phyloP scores from a whole-genome alignment of 2,113 vertebrate genomes.

The Labrus mixtus region DNA sequence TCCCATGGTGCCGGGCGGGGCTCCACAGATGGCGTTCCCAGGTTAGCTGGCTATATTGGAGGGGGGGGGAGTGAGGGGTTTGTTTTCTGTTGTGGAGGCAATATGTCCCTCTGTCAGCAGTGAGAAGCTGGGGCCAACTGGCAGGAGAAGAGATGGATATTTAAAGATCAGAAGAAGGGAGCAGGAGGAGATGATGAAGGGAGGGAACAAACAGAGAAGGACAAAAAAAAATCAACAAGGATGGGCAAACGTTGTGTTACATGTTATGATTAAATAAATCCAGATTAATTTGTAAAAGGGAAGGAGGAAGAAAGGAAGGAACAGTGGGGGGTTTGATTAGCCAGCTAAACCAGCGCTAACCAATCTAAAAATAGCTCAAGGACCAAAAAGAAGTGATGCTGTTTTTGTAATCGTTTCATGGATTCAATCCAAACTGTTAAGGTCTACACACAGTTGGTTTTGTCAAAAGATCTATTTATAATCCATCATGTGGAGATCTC shows the following conservation, averaged over 20 bases:
- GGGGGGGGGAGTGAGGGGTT: not conserved
- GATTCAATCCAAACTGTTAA: no score
- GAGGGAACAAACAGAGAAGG: not conserved
- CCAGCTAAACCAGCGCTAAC: no score
- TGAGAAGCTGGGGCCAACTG: conserved; percentile 61
- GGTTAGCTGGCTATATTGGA: conserved; percentile 41
- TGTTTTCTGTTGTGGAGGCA: conserved; percentile 68
- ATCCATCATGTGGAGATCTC: no score
- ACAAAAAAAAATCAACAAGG: not conserved
- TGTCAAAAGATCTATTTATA: no score
- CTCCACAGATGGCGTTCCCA: conserved; percentile 71
- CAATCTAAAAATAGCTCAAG: no score
- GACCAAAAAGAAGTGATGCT: no score
- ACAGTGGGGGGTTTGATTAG: no score
- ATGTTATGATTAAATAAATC: no score
- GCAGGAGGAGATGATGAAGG: not conserved
- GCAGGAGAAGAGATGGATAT: conserved; percentile 57
- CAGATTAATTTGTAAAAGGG: no score
- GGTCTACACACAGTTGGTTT: no score
- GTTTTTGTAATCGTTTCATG: no score
- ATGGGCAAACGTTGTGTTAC: not conserved
- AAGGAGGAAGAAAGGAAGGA: no score
- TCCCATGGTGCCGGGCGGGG: conserved; percentile 61
- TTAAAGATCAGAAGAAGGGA: conserved; percentile 53
- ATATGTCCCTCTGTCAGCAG: conserved; percentile 71